Conservation (phyloP, 2,888 invertebrate genomes). For the Gasteruption jaculator region DNA sequence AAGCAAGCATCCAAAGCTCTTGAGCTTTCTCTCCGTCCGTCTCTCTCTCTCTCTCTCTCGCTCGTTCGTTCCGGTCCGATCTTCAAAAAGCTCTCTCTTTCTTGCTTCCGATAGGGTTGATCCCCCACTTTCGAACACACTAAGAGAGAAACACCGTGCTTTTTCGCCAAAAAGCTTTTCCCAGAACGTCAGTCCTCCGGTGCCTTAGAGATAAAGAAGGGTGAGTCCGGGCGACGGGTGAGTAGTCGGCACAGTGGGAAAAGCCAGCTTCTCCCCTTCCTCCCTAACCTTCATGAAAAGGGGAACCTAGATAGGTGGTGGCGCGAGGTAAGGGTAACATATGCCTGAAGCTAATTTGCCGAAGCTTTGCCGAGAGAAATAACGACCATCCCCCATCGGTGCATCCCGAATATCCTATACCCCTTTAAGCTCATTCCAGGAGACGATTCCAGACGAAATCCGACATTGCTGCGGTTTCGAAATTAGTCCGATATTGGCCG, state of each 20-base stretch:
- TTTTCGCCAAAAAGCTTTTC: not conserved
- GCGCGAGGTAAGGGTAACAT: conserved; percentile 39
- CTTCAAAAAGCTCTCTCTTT: conserved; percentile 17
- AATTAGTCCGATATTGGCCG: too few species aligned
- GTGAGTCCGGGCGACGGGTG: not conserved
- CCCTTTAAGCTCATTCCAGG: too few species aligned
- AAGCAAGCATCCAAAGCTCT: conserved; percentile 17
- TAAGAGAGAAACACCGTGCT: conserved; percentile 7
- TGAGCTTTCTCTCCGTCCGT: conserved; percentile 11
- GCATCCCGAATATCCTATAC: conserved; percentile 41
- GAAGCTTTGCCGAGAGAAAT: conserved; percentile 44
- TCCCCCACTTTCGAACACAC: conserved; percentile 6
- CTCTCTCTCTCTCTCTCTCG: conserved; percentile 14
- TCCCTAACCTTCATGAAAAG: conserved; percentile 16
- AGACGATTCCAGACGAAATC: too few species aligned
- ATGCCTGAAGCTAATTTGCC: conserved; percentile 47
- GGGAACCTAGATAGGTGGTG: conserved; percentile 13
- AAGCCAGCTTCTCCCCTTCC: conserved; percentile 11
- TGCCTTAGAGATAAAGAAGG: not conserved
- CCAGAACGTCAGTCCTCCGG: not conserved
- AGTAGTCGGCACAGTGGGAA: not conserved
- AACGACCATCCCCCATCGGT: conserved; percentile 40
- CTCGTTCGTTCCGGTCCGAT: too few species aligned
- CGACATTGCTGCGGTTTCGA: too few species aligned
- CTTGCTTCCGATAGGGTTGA: conserved; percentile 1